Base-by-base conservation (phyloP, 2,113 vertebrate species). In the Alosa alosa region DNA sequence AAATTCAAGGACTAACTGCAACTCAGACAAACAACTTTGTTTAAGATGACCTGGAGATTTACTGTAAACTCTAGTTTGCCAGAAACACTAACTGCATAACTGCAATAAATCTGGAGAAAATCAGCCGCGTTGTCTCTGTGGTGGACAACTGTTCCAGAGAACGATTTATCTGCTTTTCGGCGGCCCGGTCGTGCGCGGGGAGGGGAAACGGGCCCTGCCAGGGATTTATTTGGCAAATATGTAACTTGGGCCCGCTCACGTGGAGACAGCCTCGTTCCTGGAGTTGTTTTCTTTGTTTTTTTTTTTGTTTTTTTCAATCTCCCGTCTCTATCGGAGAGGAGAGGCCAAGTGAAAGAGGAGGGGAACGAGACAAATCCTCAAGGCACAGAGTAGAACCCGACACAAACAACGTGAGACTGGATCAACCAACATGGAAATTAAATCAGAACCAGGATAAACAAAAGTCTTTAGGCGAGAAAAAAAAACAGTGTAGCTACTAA, bases 241-340 rank as follows among this genome's bases (percentile, higher is more conserved):
- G 72, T 39, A 78, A 78, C 72, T 36, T 18, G 0, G 55, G 55
- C 18, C 18, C 36, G 72, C 72, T 78, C 72, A 39, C 72, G 31
- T 78, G 72, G 72, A 78, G 72, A 78, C 72, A 39, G 36, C 72
- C 72, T 78, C 64, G 64, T 36, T 72, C 31, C 64, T 72, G 64
- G n/a, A 72, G 64, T 72, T 72, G 64, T 72, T 72, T 72, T 72
- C 25, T 36, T 72, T 64, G 0, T 25, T 64, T 25, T 22, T 25
- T 10, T 36, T 72, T 64, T 0, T 25, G 25, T 25, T 22, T 25
- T 10, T 52, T 52, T 15, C 50, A 50, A 25, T 36, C 8, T 41
- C 72, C 72, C 72, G 15, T 25, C 64, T 72, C 10, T 72, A 31
- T 72, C 64, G 25, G 64, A 11, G 64, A 72, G 64, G 41, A 4